phyloP scores from a whole-genome alignment of 2,797 vertebrate species.

The Psittacula derbiana region DNA sequence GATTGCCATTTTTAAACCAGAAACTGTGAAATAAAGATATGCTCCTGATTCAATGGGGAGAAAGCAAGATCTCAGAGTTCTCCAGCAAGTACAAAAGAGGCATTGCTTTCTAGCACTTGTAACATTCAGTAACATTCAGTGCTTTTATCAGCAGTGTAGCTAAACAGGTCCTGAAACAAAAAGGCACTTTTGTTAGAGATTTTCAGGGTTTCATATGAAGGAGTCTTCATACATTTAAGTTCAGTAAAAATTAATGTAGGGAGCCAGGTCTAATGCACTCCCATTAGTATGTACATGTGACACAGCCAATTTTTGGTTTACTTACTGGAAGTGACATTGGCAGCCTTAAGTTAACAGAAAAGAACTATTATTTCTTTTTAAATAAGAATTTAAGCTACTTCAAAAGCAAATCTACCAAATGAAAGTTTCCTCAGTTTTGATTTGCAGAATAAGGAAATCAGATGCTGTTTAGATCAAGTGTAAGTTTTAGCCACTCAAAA shows the following conservation, averaged over 20 bases:
- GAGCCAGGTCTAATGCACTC: not conserved
- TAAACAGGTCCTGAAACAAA: not conserved
- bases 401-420: not conserved
- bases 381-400: not conserved
- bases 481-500: not conserved
- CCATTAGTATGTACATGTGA: not conserved
- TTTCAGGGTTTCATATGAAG: not conserved
- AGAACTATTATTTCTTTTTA: not conserved
- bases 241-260: not conserved
- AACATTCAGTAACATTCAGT: not conserved
- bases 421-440: not conserved
- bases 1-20: not conserved
- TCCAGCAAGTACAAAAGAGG: not conserved
- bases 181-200: not conserved
- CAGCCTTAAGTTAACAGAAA: rapidly evolving
- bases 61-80: not conserved
- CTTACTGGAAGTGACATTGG: not conserved
- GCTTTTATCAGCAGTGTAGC: slow-evolving; percentile 20
- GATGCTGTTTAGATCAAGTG: not conserved
- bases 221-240: not conserved
- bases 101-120: not conserved
- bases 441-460: not conserved
- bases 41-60: not conserved
- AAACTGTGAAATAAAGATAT: not conserved
- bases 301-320: not conserved